A percentile compares a stretch with the other conserved stretches of the same genome.
phyloP scores from a whole-genome alignment of 2,113 vertebrate genomes.

The Toxotes jaculatrix region DNA sequence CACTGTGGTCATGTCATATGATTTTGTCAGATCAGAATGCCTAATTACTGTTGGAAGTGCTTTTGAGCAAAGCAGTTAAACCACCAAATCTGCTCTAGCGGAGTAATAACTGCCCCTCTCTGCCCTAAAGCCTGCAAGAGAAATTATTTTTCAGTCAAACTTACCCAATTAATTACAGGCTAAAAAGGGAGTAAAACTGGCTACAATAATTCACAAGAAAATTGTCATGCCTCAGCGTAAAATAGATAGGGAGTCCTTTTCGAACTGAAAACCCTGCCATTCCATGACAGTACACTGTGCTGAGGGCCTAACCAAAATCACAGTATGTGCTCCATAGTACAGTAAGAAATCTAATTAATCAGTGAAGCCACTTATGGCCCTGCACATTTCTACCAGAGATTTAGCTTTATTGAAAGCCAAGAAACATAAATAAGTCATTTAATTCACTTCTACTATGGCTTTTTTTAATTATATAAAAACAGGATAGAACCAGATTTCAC shows the following conservation, averaged over 20 bases:
- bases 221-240: slow-evolving; percentile 37
- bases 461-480: neutral
- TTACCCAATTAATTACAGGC: slow-evolving; percentile 1
- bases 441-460: neutral
- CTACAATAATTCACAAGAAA: neutral
- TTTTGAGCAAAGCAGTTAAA: slow-evolving; percentile 1
- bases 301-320: neutral
- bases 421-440: neutral
- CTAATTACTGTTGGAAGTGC: neutral
- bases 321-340: neutral
- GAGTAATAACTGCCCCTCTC: neutral
- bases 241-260: slow-evolving; percentile 7
- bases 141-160: neutral
- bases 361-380: neutral
- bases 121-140: neutral
- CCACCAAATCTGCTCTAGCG: neutral
- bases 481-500: neutral
- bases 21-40: neutral
- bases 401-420: neutral
- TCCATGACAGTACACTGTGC: slow-evolving; percentile 5
- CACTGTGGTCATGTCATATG: neutral
- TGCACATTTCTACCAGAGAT: too few species aligned
- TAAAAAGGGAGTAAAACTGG: slow-evolving; percentile 20
- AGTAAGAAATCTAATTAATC: slow-evolving; percentile 14
- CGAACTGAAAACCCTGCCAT: slow-evolving; percentile 18